Base-by-base conservation (phyloP, 2,888 invertebrate species). In the Bombyx huttoni region DNA sequence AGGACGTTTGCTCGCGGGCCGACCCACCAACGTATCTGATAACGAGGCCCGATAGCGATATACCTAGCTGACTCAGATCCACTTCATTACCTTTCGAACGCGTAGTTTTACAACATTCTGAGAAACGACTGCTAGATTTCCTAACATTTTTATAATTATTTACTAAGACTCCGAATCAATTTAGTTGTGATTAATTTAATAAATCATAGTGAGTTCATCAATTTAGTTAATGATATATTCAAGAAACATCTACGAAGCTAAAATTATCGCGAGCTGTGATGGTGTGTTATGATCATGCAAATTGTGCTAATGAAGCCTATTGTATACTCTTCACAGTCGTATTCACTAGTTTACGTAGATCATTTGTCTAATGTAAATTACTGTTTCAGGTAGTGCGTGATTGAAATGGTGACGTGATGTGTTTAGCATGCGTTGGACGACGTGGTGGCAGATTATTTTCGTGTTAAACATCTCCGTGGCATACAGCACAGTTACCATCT, bases 401-500 rank as follows among this genome's bases (percentile, higher is more conserved):
- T 52, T 78, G 81, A 68, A 59, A 87, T 88, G 87, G 83, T 86
- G 75, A 85, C 85, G 75, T 85, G 77, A 85, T 58, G 56, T 56
- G 49, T 54, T 53, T 58, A 78, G 72, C 67, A 85, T 85, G 87
- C 78, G 72, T 65, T 70, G 75, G 74, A 59, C 67, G 67, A 68
- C 67, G 66, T 81, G 81, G 80, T 82, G 80, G 83, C 70, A 64
- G 58, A 56, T 80, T 40, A 52, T 77, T 68, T 62, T 72, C 53
- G 73, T 70, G 70, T 70, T 83, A 61, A 64, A 60, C 53, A 76
- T 62, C 53, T 59, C 66, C 47, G 58, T 69, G 40, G 77, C 78
- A 62, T 81, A 79, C 63, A 60, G 69, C 55, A 68, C 72, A 52
- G 86, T 82, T 49, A 86, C 82, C 51, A 67, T 87, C 54, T 91